Conservation (phyloP, 2,113 vertebrate genomes). For the Ibidorhyncha struthersii region DNA sequence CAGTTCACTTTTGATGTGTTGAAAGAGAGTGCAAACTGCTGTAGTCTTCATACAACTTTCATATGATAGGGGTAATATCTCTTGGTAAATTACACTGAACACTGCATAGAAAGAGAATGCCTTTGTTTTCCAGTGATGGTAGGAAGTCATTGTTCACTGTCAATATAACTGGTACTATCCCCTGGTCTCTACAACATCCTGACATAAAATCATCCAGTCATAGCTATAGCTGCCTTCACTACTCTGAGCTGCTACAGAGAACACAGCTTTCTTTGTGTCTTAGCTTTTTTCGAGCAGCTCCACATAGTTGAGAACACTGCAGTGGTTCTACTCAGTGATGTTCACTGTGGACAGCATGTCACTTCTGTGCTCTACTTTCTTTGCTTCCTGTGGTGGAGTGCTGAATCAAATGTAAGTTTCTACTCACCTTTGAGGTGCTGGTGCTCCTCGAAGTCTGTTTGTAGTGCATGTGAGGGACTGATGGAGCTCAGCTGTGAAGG, state of each 20-base stretch:
- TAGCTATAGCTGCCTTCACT: background rate
- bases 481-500: background rate
- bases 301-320: background rate
- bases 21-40: background rate
- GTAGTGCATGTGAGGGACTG: background rate
- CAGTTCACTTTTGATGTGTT: background rate
- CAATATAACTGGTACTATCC: background rate
- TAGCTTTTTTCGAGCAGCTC: background rate
- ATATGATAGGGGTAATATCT: background rate
- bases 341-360: background rate
- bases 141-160: background rate
- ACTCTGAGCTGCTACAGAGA: background rate
- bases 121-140: background rate
- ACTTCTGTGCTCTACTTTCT: background rate
- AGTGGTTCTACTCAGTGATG: background rate
- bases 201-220: background rate
- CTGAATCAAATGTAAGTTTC: background rate
- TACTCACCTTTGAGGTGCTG: background rate
- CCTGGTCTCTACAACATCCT: background rate
- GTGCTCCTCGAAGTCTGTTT: background rate
- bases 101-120: background rate
- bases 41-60: background rate
- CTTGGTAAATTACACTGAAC: background rate
- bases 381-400: background rate
- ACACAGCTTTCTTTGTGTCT: background rate